phyloP scores from a whole-genome alignment of 2,797 vertebrate genomes.

The Rhabdophis nuchalis region DNA sequence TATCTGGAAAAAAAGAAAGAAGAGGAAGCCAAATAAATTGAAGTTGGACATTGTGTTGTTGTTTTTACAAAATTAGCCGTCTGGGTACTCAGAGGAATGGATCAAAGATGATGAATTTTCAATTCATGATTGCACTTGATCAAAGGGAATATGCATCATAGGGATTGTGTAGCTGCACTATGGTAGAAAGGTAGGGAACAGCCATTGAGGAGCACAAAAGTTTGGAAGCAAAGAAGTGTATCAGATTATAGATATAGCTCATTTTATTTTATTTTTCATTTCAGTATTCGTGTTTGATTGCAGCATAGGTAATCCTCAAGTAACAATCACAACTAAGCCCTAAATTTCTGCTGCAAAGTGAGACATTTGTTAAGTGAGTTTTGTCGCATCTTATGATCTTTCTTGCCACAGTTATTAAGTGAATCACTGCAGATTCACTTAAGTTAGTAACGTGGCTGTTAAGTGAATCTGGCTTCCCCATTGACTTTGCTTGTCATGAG shows the following conservation, averaged over 20 bases:
- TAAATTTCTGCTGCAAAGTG: not conserved
- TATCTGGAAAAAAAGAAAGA: slow-evolving; percentile 62
- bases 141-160: not conserved
- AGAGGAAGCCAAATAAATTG: not conserved
- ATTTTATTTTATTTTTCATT: not conserved
- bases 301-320: not conserved
- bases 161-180: not conserved
- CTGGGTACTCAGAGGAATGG: not conserved
- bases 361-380: not conserved
- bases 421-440: not conserved
- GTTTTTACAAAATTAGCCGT: not conserved
- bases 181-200: not conserved
- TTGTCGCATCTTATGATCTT: not conserved
- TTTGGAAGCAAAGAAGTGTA: not conserved
- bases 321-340: not conserved
- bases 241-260: not conserved
- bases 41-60: not conserved
- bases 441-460: not conserved
- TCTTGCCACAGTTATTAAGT: not conserved
- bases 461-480: not conserved
- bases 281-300: not conserved
- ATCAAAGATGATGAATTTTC: not conserved
- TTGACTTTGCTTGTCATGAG: not conserved
- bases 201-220: no score
- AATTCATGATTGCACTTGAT: not conserved